Percentiles rank a stretch among this genome's conserved stretches.
These are phyloP conservation scores for Hemibagrus guttatus DNA, from an alignment of 2,797 vertebrate species.

Conservation along the genomic window DNA sequence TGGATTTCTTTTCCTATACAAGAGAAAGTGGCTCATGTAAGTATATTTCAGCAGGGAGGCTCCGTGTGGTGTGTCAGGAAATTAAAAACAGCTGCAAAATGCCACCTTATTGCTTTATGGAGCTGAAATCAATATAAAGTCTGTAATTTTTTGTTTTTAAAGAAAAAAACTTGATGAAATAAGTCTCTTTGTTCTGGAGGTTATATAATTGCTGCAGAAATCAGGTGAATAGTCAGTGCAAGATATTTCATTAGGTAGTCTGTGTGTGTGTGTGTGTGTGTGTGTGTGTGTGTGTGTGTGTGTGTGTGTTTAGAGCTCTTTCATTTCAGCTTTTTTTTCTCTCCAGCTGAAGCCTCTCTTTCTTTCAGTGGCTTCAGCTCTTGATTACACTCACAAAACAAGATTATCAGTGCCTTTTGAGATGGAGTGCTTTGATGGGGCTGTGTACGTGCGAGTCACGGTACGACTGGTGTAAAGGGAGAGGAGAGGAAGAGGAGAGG, in stretches of 20 bases:
- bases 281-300: no score
- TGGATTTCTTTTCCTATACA: neutral
- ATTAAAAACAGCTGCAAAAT: neutral
- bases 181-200: neutral
- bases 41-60: neutral
- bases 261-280: no score
- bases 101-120: neutral
- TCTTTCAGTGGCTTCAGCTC: neutral
- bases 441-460: neutral
- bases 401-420: neutral
- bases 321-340: neutral
- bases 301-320: constrained; percentile 1
- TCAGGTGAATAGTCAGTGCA: neutral
- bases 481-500: neutral
- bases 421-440: neutral
- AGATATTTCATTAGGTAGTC: neutral
- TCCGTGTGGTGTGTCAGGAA: neutral
- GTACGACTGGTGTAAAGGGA: neutral
- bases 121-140: neutral
- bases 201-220: neutral
- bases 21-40: neutral
- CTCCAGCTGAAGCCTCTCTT: neutral
- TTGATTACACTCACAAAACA: neutral
- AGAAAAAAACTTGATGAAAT: neutral
- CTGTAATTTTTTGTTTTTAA: neutral